Evolutionary conservation across 2,888 invertebrate genomes (phyloP).

Genomic region (Choristoneura rosaceana): DNA sequence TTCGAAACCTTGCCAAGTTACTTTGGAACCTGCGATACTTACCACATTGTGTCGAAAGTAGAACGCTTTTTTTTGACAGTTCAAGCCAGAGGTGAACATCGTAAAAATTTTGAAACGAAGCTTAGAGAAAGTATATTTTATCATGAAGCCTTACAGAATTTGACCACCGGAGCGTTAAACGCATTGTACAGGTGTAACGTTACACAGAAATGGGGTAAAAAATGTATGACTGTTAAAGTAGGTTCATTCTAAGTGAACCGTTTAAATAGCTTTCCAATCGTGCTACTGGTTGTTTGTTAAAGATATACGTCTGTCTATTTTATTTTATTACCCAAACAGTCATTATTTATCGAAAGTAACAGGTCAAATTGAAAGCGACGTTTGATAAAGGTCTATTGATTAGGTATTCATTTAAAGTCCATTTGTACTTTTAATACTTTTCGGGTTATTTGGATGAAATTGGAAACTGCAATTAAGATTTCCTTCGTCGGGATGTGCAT

Average conservation of each 20-base stretch:
- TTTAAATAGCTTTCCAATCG: constrained; percentile 6
- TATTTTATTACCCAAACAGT: neutral
- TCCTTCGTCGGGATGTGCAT: no score
- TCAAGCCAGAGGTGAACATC: neutral
- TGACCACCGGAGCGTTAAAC: constrained; percentile 50
- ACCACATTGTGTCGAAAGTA: neutral
- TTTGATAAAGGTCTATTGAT: no score
- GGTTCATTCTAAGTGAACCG: constrained; percentile 5
- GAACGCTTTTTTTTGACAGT: neutral
- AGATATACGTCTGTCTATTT: neutral
- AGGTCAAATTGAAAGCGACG: neutral
- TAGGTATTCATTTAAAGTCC: neutral
- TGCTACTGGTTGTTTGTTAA: neutral
- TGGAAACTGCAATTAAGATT: no score
- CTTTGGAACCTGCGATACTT: neutral
- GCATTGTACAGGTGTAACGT: constrained; percentile 39
- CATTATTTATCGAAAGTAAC: neutral
- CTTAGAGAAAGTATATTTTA: constrained; percentile 34
- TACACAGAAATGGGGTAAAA: constrained; percentile 9
- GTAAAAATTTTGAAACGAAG: constrained; percentile 18
- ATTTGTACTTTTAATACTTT: neutral
- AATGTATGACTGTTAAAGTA: neutral
- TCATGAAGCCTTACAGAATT: constrained; percentile 35
- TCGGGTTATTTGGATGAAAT: no score
- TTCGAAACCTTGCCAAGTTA: neutral